Base-by-base conservation (phyloP, 2,888 invertebrate species). In the Adelphocoris suturalis region DNA sequence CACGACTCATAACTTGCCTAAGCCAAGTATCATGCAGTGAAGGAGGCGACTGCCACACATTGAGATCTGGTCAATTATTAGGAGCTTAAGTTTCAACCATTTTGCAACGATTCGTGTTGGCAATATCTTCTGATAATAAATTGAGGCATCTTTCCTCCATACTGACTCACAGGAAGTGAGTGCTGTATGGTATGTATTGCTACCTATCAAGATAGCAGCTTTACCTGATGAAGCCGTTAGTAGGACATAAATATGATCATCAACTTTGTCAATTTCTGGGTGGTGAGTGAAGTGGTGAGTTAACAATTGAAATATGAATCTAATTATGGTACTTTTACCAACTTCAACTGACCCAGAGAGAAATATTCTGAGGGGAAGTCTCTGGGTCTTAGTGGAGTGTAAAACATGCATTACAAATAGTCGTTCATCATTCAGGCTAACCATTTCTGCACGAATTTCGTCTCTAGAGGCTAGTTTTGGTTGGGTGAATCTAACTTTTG, bases 31-130 rank as follows among this genome's bases (percentile, higher is more conserved):
- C n/a, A 90, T 80, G n/a, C 85, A 1, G 85, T 86, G 68, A 9
- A 88, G 37, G 16, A 75, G 27, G 48, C 9, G 76, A 47, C 75
- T 84, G n/a, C 90, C 90, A 27, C 86, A 86, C 90, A 90, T 89
- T 46, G 88, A 89, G 19, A 89, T 80, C 52, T 90, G 89, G 47
- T 90, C 89, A 1, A 90, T 89, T 13, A 90, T 89, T 14, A 90
- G 46, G 28, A 90, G 48, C 84, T 90, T 88, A 55, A 90, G 47
- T 19, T 48, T 1, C n/a, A 14, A 19, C 28, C 86, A 55, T n/a
- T 86, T 90, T n/a, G n/a, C n/a, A n/a, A n/a, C n/a, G n/a, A n/a
- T n/a, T n/a, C n/a, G n/a, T n/a, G n/a, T n/a, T n/a, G n/a, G 19
- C 75, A 75, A 0, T 80, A 46, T 85, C 85, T 16, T 84, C 23